phyloP scores from a whole-genome alignment of 2,888 invertebrate species.

The Cephus spinipes region DNA sequence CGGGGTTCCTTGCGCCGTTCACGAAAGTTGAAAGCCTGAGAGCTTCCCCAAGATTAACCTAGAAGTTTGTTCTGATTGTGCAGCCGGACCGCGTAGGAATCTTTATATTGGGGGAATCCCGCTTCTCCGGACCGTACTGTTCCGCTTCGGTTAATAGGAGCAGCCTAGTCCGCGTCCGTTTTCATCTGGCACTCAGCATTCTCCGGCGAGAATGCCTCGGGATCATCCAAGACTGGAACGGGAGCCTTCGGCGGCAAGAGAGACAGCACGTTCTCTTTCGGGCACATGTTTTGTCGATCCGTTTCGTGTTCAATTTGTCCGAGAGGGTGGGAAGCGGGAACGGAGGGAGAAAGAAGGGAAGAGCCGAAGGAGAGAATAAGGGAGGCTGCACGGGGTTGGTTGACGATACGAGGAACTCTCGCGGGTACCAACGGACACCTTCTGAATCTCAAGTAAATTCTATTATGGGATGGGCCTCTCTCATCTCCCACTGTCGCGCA shows the following conservation, averaged over 20 bases:
- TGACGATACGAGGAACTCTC: constrained; percentile 8
- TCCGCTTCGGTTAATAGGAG: too few relatives aligned
- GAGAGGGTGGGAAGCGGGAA: background rate
- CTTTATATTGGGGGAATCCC: constrained; percentile 48
- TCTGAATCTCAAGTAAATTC: constrained; percentile 23
- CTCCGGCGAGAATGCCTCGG: too few relatives aligned
- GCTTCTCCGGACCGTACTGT: constrained; percentile 11
- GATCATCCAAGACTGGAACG: too few relatives aligned
- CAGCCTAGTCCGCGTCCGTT: too few relatives aligned
- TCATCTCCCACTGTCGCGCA: background rate
- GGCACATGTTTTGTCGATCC: too few relatives aligned
- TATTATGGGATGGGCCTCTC: constrained; percentile 14
- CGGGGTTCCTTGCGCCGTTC: too few relatives aligned
- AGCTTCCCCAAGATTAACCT: constrained; percentile 52
- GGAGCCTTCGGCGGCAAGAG: too few relatives aligned
- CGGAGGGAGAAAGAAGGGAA: background rate
- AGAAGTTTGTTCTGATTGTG: constrained; percentile 49
- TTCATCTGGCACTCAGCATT: too few relatives aligned
- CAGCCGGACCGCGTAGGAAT: constrained; percentile 44
- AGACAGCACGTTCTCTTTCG: too few relatives aligned
- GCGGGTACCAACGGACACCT: constrained; percentile 22
- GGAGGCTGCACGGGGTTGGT: constrained; percentile 4
- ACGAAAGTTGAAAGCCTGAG: constrained; percentile 33
- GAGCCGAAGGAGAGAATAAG: background rate
- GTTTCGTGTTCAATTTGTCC: background rate